Conservation (phyloP, 2,888 invertebrate species). For the Ectemnius continuus region DNA sequence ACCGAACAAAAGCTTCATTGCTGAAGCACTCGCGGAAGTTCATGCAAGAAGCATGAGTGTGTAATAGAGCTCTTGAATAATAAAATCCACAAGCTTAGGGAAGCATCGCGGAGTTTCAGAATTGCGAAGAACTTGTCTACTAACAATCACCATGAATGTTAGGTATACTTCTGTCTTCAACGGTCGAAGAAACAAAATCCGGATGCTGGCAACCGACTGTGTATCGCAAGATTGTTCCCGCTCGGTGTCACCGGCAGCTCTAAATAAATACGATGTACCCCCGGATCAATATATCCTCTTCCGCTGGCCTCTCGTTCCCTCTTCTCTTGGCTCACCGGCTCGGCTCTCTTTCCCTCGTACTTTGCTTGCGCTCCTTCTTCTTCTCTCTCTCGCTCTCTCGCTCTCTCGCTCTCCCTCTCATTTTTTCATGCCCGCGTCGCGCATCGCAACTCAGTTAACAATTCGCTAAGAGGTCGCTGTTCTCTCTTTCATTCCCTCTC, state of each 20-base stretch:
- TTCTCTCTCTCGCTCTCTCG: not conserved
- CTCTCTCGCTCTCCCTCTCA: not conserved
- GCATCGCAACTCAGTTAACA: conserved; percentile 1
- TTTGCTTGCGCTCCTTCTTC: not conserved
- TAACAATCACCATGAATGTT: not conserved
- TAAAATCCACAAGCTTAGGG: too few relatives aligned
- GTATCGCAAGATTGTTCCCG: not conserved
- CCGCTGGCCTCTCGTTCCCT: not conserved
- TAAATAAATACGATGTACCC: conserved; percentile 3
- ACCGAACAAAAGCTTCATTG: too few relatives aligned
- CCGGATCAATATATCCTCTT: conserved; percentile 3
- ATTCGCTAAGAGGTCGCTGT: not conserved
- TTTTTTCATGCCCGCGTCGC: not conserved
- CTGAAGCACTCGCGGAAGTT: too few relatives aligned
- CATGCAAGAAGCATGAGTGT: too few relatives aligned
- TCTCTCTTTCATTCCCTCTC: too few relatives aligned
- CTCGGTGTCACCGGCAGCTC: not conserved
- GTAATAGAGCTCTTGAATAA: too few relatives aligned
- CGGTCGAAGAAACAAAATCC: not conserved
- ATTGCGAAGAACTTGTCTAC: not conserved
- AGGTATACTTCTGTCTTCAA: not conserved
- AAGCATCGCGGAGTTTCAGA: too few relatives aligned
- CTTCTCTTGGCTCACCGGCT: too few relatives aligned
- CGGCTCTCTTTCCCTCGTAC: not conserved
- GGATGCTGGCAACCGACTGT: not conserved